Evolutionary conservation across 2,888 invertebrate species (phyloP), one percentile per base, ranked within the genome.

Genomic region (Scaptomyza tumidula): DNA sequence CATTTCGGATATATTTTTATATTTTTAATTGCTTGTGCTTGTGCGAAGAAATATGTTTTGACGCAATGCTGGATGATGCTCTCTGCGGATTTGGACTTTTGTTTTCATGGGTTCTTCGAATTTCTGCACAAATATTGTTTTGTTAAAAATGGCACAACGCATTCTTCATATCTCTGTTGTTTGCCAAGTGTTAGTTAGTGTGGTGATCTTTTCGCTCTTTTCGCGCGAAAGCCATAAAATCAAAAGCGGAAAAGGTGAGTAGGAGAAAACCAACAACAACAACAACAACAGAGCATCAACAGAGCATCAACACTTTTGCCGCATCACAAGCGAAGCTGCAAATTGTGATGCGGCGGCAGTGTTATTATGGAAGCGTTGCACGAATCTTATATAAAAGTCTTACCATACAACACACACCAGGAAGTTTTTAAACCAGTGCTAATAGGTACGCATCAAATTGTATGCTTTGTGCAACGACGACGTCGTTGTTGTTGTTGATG

Each of bases 161-260:
- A 39, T 44, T 33, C 29, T 58, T 48, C 29, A 48, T 46, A 46
- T 53, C 45, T 73, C 41, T 49, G 16, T 13, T 53, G 31, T 19
- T 6, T 16, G 43, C 3, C 9, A 19, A 33, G 24, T 14, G 49
- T 46, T 58, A 24, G 2, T 24, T 2, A 24, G 27, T 39, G 27
- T 29, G 37, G 43, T 41, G 49, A 67, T 80, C 63, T 72, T 75
- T 65, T 60, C 57, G 61, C 60, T 49, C n/a, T n/a, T n/a, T n/a
- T 19, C 41, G 44, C 56, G 69, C 60, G 75, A 83, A 83, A 83
- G 61, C 55, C 61, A 59, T 62, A 71, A 76, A 49, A 31, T 44
- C 11, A 44, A 16, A 48, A 4, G 6, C 4, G 0, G 7, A 33
- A 11, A 13, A 9, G 43, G 43, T 43, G 2, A 9, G 19, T 19